Evolutionary conservation across 1,140 invertebrate species (phyloP), one percentile per base, ranked within the genome.

Genomic region (Pemphigus obesinymphae): DNA sequence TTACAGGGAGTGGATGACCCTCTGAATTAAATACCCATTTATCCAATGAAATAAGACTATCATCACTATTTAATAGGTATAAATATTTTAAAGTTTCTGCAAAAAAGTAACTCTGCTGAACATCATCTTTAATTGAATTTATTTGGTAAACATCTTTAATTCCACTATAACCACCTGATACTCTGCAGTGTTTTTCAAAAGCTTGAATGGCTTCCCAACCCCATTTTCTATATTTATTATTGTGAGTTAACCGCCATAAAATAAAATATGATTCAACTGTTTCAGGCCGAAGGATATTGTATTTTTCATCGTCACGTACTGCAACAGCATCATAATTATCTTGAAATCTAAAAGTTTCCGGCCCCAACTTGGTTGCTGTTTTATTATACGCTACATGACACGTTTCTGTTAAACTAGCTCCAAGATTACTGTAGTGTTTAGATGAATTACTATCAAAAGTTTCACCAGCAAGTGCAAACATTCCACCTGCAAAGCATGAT

Each of bases 1-100:
- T 93, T 83, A 99, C 92, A n/a, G 96, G 97, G 82, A 99, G 89
- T n/a, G 97, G 95, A 89, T 99, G 97, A 26, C 96, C 98, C 89
- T 99, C 98, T 0, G 97, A 99, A 87, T 99, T 99, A 88, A 98
- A 96, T 6, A 99, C 97, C 97, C 97, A 99, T 85, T 98, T 92
- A 87, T 99, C 94, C 53, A 99, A 89, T 8, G 95, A 92, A 83
- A 99, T 90, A 63, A 98, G 89, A 82, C 92, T 91, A 87, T 99
- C 97, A 83, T 98, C 96, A 75, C 96, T 96, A 90, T 98, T 99
- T 82, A 98, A 90, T 84, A 99, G 90, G 89, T 99, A 99, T 82
- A 99, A 90, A 88, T 99, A 99, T 92, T 99, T 99, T 26, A 99
- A 90, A 37, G 97, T 99, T 89, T 99, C 98, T 23, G 98, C 98